Percentiles rank a stretch among this genome's conserved stretches.
Evolutionary conservation across 2,888 invertebrate genomes (phyloP).

Genomic region (Lamproptera curius): DNA sequence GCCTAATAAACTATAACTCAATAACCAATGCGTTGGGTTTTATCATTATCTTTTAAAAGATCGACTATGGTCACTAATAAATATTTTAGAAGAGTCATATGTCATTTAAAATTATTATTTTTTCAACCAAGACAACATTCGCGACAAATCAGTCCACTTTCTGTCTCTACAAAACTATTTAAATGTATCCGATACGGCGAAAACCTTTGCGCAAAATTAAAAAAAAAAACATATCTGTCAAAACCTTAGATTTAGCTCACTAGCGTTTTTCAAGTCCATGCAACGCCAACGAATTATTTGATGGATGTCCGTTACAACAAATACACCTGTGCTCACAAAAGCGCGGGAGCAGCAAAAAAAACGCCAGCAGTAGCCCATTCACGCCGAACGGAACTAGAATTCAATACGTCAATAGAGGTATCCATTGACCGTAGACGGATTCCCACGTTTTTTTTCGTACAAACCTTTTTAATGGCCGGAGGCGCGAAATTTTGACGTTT

Average conservation of each 20-base stretch:
- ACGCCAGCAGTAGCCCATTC: slow-evolving; percentile 42
- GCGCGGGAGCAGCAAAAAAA: slow-evolving; percentile 32
- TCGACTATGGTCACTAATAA: too few species aligned
- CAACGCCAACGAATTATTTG: slow-evolving; percentile 16
- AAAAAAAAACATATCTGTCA: slow-evolving; percentile 12
- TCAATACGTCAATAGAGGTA: slow-evolving; percentile 37
- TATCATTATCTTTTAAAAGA: too few species aligned
- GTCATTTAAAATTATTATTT: too few species aligned
- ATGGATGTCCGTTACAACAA: slow-evolving; percentile 32
- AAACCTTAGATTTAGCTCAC: slow-evolving; percentile 16
- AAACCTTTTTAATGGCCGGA: slow-evolving; percentile 36
- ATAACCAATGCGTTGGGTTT: too few species aligned
- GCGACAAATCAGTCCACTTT: too few species aligned
- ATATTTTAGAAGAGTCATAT: too few species aligned
- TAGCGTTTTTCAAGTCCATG: slow-evolving; percentile 3
- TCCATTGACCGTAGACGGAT: slow-evolving; percentile 44
- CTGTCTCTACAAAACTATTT: too few species aligned
- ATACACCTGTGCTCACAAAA: slow-evolving; percentile 67
- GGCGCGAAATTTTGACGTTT: slow-evolving; percentile 56
- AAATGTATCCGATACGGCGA: too few species aligned
- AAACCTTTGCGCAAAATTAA: slow-evolving; percentile 3
- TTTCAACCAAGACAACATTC: too few species aligned
- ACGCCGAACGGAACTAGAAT: slow-evolving; percentile 59
- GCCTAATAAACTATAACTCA: too few species aligned
- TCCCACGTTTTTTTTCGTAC: slow-evolving; percentile 58